Percentiles rank a stretch among this genome's conserved stretches.
Evolutionary conservation across 2,888 invertebrate genomes (phyloP).

Genomic region (Trichogramma dendrolimi): DNA sequence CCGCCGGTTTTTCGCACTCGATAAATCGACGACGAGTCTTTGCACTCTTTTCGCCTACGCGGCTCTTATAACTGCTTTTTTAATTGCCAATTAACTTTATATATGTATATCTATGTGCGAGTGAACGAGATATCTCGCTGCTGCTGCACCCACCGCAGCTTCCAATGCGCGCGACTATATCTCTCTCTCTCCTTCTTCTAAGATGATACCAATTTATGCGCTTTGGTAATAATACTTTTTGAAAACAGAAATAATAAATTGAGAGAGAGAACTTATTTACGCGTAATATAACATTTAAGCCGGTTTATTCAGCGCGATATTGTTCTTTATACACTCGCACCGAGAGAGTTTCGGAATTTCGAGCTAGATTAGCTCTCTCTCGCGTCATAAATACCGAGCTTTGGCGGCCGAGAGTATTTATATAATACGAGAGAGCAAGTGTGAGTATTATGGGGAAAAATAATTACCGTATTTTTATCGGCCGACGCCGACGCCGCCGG

Average conservation of each 20-base stretch:
- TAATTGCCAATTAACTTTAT: conserved; percentile 40
- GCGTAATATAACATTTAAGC: too few species aligned
- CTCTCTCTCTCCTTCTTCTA: too few species aligned
- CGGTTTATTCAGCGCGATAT: too few species aligned
- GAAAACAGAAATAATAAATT: too few species aligned
- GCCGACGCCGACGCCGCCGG: conserved; percentile 28
- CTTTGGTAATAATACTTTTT: too few species aligned
- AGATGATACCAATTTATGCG: conserved; percentile 11
- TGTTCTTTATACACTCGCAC: too few species aligned
- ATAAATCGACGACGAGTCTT: conserved; percentile 25
- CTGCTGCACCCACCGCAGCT: neutral
- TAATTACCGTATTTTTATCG: conserved; percentile 13
- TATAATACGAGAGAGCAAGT: neutral
- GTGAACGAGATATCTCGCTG: neutral
- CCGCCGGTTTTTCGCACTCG: neutral
- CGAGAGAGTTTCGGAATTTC: too few species aligned
- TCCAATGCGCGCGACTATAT: neutral
- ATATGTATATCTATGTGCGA: neutral
- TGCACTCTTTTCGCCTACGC: conserved; percentile 12
- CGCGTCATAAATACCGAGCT: too few species aligned
- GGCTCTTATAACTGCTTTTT: conserved; percentile 11
- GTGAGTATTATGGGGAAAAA: neutral
- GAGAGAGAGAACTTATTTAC: too few species aligned
- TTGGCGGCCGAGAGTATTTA: too few species aligned
- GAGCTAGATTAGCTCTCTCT: too few species aligned